Evolutionary conservation across 2,888 invertebrate genomes (phyloP), one percentile per base, ranked within the genome.

Genomic region (Beris chalybata): DNA sequence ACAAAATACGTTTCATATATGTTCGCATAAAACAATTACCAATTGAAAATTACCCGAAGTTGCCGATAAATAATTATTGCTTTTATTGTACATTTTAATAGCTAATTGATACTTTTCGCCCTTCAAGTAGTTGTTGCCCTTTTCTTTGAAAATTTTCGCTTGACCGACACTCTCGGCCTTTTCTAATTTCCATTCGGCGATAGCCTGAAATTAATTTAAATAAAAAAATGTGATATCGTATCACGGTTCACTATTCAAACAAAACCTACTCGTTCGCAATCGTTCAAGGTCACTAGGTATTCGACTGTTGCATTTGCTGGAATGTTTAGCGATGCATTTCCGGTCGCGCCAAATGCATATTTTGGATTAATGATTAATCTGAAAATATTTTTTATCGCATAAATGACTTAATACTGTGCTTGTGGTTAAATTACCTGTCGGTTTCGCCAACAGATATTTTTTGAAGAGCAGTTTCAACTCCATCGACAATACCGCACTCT

Each of bases 81-180:
- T 87, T 76, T 90, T 90, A 73, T 89, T 88, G 78, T 97, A 97
- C 86, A 95, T 90, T 78, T 92, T 93, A 56, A 90, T 83, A 0
- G 98, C 97, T 72, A 94, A 74, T 64, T 83, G 80, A 73, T 85
- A 89, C 77, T 95, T 94, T 67, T 85, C 87, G 0, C 84, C 85
- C 79, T 94, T 95, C 76, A 95, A 95, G 78, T 93, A 96, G 56
- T 86, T 85, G 0, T 95, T 97, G 54, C 97, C 98, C 76, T 93
- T 95, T 69, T 92, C 91, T 81, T 98, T 98, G 70, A 87, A 89
- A 12, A 91, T 82, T 77, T 89, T 88, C 0, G 92, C 88, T 75
- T 92, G 91, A 66, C 90, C 90, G 5, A 97, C 72, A 76, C 92
- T 92, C 78, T 97, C 93, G 0, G 83, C 79, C 0, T 85, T 83